Evolutionary conservation across 1,140 invertebrate species (phyloP).

Genomic region (Aethina tumida): DNA sequence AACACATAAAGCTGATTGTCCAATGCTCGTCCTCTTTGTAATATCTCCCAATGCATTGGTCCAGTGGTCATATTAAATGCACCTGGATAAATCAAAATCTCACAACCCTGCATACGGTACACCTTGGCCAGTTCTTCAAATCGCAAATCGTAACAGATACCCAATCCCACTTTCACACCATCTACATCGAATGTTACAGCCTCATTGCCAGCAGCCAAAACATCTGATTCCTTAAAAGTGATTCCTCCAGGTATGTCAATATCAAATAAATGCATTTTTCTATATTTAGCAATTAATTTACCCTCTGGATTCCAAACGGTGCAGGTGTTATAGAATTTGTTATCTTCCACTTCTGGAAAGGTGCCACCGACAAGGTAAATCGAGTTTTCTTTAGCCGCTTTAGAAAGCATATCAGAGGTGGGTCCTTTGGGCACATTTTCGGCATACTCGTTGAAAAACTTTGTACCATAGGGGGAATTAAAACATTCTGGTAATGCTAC

Average conservation of each 20-base stretch:
- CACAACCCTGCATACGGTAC: conserved; percentile 48
- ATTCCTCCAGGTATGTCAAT: conserved; percentile 90
- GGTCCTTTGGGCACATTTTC: conserved; percentile 70
- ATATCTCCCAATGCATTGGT: conserved; percentile 82
- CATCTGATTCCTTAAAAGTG: conserved; percentile 87
- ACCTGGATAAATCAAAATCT: conserved; percentile 43
- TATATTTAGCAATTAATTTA: conserved; percentile 59
- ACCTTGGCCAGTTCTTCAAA: conserved; percentile 83
- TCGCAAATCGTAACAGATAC: conserved; percentile 91
- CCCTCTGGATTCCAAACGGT: conserved; percentile 79
- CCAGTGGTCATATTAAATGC: conserved; percentile 96
- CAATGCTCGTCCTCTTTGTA: conserved; percentile 68
- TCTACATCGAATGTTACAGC: conserved; percentile 66
- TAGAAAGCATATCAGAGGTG: conserved; percentile 59
- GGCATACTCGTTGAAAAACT: conserved; percentile 78
- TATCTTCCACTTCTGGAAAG: conserved; percentile 65
- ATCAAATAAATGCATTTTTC: conserved; percentile 91
- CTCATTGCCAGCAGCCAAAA: conserved; percentile 62
- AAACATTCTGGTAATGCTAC: conserved; percentile 87
- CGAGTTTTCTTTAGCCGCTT: conserved; percentile 64
- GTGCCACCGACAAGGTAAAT: conserved; percentile 84
- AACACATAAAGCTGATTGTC: conserved; percentile 81
- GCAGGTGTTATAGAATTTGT: conserved; percentile 81
- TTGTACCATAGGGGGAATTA: conserved; percentile 89
- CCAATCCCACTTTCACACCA: conserved; percentile 83